Base-by-base conservation (phyloP, 2,113 vertebrate genomes). In the Otis tarda region DNA sequence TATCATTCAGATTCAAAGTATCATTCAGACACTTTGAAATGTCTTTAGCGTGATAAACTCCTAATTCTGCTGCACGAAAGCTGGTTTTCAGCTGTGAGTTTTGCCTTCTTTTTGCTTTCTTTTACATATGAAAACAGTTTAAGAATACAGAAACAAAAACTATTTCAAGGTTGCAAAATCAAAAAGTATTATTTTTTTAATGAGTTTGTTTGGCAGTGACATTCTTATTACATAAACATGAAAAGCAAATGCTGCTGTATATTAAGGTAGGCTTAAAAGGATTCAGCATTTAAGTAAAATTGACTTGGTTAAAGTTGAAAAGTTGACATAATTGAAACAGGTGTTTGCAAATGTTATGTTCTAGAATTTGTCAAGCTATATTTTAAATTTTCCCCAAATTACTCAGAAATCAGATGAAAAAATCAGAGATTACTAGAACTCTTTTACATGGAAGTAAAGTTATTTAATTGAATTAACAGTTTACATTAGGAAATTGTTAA, bases 151-250 rank as follows among this genome's bases (percentile, higher is more conserved):
- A 91, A 94, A 78, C 0, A 0, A 85, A 94, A 94, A 75, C n/a
- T 89, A 68, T 92, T 90, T 90, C 88, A 94, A 75, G 60, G 83
- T 52, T 93, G 16, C 12, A 92, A 90, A 94, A 90, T 73, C 28
- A 88, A 74, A 74, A 90, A 83, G 37, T 30, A 35, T 20, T 6
- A 6, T n/a, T 65, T 92, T 87, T 68, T 81, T 14, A 53, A 57
- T 10, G 10, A 25, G 64, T 81, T 92, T 88, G 70, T 68, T 93
- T 83, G 64, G 24, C 68, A 83, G 56, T 63, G 52, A 59, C 64
- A 39, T 81, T 92, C 64, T 93, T 49, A 68, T 86, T 70, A 86
- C 52, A 86, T 74, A 94, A 96, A 76, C 68, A 96, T 83, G 74
- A 85, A 86, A 90, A 95, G 24, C 45, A 95, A 95, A 82, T 55